A percentile compares a stretch with the other conserved stretches of the same genome.
Conservation (phyloP, 1,140 invertebrate genomes). For the Zeugodacus cucurbitae region DNA sequence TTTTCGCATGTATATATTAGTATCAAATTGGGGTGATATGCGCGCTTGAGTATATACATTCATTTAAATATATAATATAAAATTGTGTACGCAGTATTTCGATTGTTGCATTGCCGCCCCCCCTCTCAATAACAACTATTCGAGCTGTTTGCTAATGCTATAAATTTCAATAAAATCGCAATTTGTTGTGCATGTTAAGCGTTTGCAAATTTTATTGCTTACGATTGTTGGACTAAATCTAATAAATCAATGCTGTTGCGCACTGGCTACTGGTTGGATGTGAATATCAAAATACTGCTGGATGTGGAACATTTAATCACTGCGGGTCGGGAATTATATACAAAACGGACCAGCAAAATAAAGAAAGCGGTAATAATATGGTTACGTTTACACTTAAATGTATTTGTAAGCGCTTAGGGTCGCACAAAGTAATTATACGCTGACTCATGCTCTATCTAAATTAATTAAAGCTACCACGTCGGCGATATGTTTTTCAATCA, state of each 20-base stretch:
- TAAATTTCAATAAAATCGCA: constrained; percentile 29
- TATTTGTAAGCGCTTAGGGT: not conserved
- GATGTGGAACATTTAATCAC: not conserved
- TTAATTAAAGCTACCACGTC: not conserved
- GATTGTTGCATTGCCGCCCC: not conserved
- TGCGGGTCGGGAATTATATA: not conserved
- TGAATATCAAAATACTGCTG: not conserved
- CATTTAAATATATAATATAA: too few species aligned
- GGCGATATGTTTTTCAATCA: not conserved
- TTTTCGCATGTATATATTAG: not conserved
- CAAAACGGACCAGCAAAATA: not conserved
- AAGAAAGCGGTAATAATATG: not conserved
- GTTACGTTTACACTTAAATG: not conserved
- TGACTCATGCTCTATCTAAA: not conserved
- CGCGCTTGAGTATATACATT: not conserved
- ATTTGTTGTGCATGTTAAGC: constrained; percentile 11
- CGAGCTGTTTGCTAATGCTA: not conserved
- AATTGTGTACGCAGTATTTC: too few species aligned
- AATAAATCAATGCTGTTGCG: constrained; percentile 3
- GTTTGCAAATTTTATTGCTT: constrained; percentile 27
- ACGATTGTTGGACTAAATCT: not conserved
- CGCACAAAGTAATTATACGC: not conserved
- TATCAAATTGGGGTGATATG: not conserved
- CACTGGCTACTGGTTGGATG: constrained; percentile 1
- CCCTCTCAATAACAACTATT: not conserved